Evolutionary conservation across 2,888 invertebrate genomes (phyloP).

Genomic region (Caenorhabditis sp.): DNA sequence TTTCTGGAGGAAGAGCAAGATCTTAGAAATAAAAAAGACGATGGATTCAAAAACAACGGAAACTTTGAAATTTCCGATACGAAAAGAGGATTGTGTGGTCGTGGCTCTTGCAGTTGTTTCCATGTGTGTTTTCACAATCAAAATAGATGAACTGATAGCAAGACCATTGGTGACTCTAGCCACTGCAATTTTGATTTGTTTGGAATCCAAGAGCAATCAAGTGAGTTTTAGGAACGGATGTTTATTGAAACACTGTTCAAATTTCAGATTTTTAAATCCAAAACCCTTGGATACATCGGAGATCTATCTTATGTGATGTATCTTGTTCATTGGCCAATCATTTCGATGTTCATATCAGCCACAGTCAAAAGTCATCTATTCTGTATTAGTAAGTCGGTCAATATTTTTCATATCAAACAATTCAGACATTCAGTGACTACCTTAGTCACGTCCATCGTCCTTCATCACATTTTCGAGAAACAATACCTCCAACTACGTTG

Average conservation of each 20-base stretch:
- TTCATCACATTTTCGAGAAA: slow-evolving; percentile 44
- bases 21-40: background rate
- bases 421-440: slow-evolving; percentile 22
- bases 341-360: slow-evolving; percentile 12
- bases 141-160: slow-evolving; percentile 6
- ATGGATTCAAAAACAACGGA: background rate
- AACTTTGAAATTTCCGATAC: background rate
- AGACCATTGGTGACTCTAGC: slow-evolving; percentile 18
- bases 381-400: background rate
- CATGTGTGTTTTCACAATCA: slow-evolving; percentile 9
- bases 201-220: slow-evolving; percentile 4
- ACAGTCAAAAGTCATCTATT: slow-evolving; percentile 25
- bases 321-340: slow-evolving; percentile 42
- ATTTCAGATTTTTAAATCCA: slow-evolving; percentile 34
- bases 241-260: too few relatives aligned
- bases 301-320: slow-evolving; percentile 49
- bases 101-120: background rate
- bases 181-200: slow-evolving; percentile 9
- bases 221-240: background rate
- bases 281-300: slow-evolving; percentile 5
- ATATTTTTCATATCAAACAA: background rate
- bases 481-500: slow-evolving; percentile 12
- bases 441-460: slow-evolving; percentile 14
- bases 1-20: slow-evolving; percentile 15
- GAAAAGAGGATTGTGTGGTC: background rate